A percentile compares a stretch with the other conserved stretches of the same genome.
These are phyloP conservation scores for Zaprionus lachaisei DNA, from an alignment of 1,140 invertebrate species.

Conservation along the genomic window DNA sequence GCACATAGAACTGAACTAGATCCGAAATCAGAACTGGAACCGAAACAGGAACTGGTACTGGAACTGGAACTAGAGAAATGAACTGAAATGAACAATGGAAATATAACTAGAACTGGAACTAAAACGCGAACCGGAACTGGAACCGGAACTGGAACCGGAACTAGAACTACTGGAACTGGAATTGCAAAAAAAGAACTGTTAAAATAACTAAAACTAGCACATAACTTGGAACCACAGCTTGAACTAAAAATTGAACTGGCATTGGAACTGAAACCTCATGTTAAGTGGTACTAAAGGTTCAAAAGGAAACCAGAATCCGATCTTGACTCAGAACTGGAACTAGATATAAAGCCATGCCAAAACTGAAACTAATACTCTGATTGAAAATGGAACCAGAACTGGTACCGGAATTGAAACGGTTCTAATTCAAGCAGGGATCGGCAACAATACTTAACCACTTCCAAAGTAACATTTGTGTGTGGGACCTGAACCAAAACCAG, in stretches of 20 bases:
- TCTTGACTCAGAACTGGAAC: background rate
- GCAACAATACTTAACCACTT: background rate
- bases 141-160: background rate
- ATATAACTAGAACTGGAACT: background rate
- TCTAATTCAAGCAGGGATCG: too few species aligned
- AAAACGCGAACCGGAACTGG: background rate
- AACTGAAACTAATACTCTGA: background rate
- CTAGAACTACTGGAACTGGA: background rate
- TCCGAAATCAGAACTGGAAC: background rate
- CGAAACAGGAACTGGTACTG: background rate
- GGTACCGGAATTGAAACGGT: background rate
- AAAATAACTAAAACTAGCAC: background rate
- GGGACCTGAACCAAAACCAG: background rate
- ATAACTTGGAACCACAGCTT: background rate
- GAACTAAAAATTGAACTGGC: background rate
- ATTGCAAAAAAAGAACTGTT: background rate
- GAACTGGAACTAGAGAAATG: background rate
- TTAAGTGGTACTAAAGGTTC: too few species aligned
- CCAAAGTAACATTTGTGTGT: background rate
- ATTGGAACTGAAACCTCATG: background rate
- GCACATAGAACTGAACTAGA: conserved; percentile 70
- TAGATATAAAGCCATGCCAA: background rate
- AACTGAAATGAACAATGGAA: background rate
- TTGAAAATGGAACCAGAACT: background rate
- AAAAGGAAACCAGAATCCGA: too few species aligned